Conservation (phyloP, 2,797 vertebrate genomes). For the Staurois parvus region DNA sequence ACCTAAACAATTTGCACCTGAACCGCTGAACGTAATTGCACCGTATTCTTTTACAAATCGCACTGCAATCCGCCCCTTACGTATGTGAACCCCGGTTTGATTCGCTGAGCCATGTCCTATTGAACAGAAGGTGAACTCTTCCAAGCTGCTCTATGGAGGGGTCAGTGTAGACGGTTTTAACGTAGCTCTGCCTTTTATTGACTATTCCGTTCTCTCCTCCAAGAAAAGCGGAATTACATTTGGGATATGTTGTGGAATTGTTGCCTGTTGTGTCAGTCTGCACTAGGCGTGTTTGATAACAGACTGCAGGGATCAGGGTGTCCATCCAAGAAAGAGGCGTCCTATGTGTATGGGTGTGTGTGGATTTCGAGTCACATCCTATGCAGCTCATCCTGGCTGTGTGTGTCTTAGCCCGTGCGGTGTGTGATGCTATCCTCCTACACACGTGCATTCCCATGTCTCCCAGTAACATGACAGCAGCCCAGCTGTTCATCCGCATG, state of each 20-base stretch:
- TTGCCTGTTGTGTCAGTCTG: not conserved
- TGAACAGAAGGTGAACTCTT: too few species aligned
- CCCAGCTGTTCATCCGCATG: conserved; percentile 53
- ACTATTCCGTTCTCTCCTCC: too few species aligned
- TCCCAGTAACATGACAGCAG: conserved; percentile 32
- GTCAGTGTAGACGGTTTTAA: too few species aligned
- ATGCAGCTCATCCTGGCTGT: conserved; percentile 30
- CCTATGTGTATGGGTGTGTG: conserved; percentile 40
- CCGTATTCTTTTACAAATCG: too few species aligned
- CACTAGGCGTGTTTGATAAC: conserved; percentile 1
- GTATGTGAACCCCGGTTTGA: too few species aligned
- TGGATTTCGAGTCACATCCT: conserved; percentile 32
- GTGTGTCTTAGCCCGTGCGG: conserved; percentile 36
- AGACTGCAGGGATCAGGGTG: not conserved
- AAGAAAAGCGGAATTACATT: not conserved
- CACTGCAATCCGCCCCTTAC: too few species aligned
- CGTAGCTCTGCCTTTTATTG: too few species aligned
- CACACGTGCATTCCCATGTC: conserved; percentile 54
- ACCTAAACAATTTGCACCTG: too few species aligned
- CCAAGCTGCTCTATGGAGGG: too few species aligned
- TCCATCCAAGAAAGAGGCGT: not conserved
- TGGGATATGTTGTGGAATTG: not conserved
- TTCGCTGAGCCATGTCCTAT: too few species aligned
- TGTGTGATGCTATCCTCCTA: conserved; percentile 23
- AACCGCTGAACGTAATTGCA: too few species aligned